These are phyloP conservation scores for Oncorhynchus keta DNA, from an alignment of 2,113 vertebrate species.

Conservation along the genomic window DNA sequence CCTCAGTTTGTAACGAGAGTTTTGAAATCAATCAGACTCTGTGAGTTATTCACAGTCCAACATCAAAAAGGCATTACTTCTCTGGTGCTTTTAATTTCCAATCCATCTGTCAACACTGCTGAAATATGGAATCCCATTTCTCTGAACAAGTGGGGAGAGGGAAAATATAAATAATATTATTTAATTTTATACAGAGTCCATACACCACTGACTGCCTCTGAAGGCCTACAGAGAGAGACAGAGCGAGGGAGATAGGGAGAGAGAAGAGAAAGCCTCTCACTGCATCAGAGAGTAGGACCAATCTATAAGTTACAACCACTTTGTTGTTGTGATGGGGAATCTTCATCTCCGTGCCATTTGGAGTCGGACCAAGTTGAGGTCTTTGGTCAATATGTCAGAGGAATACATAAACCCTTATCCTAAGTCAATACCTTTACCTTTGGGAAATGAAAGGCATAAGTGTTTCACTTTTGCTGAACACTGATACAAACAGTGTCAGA, in stretches of 20 bases:
- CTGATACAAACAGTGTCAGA: neutral
- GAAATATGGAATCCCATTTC: constrained; percentile 80
- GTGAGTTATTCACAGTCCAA: constrained; percentile 69
- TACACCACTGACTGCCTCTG: constrained; percentile 28
- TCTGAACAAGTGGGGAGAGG: constrained; percentile 76
- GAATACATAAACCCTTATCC: neutral
- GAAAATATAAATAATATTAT: constrained; percentile 77
- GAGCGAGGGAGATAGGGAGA: constrained; percentile 29
- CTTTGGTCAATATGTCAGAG: neutral
- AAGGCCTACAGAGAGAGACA: constrained; percentile 35
- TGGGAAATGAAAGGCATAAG: neutral
- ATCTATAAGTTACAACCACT: neutral
- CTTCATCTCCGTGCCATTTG: neutral
- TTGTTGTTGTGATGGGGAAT: neutral
- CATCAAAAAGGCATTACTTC: constrained; percentile 81
- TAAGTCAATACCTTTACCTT: neutral
- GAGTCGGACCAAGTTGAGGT: neutral
- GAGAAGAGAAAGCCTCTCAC: neutral
- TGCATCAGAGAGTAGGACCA: neutral
- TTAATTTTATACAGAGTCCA: constrained; percentile 63
- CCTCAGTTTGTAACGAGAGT: constrained; percentile 62
- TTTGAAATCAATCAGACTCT: constrained; percentile 74
- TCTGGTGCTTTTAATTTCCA: constrained; percentile 77
- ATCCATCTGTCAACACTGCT: constrained; percentile 74
- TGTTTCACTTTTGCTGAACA: neutral